phyloP scores from a whole-genome alignment of 1,140 invertebrate genomes.

The Lepidurus couesii region DNA sequence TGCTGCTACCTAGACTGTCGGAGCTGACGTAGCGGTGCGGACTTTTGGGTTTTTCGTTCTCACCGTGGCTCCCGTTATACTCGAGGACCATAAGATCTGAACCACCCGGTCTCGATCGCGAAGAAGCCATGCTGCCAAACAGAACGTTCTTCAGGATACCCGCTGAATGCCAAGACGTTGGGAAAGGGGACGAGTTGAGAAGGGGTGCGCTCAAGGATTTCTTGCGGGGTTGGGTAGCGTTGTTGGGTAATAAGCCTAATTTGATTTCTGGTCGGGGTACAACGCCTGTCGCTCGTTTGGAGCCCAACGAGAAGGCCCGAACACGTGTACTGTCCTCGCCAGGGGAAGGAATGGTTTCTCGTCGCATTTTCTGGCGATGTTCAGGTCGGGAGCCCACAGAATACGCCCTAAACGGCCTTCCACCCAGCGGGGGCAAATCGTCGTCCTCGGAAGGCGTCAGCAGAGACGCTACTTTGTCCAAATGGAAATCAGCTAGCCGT shows the following conservation, averaged over 20 bases:
- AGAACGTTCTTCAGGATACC: constrained; percentile 28
- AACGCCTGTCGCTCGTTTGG: constrained; percentile 28
- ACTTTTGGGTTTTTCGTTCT: not conserved
- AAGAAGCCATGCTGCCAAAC: constrained; percentile 14
- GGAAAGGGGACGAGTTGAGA: constrained; percentile 36
- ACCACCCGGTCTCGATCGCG: constrained; percentile 20
- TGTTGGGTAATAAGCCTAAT: not conserved
- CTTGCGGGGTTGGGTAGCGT: constrained; percentile 38
- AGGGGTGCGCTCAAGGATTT: constrained; percentile 57
- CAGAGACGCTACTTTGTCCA: constrained; percentile 61
- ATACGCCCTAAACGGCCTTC: constrained; percentile 68
- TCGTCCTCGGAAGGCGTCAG: constrained; percentile 55
- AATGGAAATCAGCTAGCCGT: constrained; percentile 55
- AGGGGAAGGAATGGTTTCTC: constrained; percentile 1
- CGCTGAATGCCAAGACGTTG: constrained; percentile 34
- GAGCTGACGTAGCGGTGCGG: constrained; percentile 23
- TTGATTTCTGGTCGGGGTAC: constrained; percentile 49
- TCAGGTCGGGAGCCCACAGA: constrained; percentile 78
- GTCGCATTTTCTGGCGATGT: constrained; percentile 17
- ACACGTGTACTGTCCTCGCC: constrained; percentile 46
- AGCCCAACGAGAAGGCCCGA: constrained; percentile 64
- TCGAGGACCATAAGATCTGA: constrained; percentile 41
- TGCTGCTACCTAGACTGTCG: constrained; percentile 15
- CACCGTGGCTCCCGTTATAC: constrained; percentile 24
- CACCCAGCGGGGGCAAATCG: constrained; percentile 46